Conservation (phyloP, 2,113 vertebrate genomes). For the Pseudorhombus dupliciocellatus region DNA sequence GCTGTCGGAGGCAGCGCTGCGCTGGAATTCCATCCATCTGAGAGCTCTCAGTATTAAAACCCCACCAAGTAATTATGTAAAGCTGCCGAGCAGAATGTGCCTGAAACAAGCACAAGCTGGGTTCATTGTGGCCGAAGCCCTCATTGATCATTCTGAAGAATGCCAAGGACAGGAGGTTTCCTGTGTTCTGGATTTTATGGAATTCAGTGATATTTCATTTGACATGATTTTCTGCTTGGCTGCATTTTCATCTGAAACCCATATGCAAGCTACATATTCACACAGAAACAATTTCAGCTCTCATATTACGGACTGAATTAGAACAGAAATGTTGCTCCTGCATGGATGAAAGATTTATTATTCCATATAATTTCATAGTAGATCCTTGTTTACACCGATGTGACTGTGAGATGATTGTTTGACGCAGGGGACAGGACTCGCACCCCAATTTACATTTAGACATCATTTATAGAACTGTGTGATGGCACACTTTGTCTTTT, state of each 20-base stretch:
- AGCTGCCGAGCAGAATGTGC: background rate
- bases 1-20: background rate
- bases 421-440: slow-evolving; percentile 10
- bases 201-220: slow-evolving; percentile 36
- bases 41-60: slow-evolving; percentile 11
- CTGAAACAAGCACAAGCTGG: background rate
- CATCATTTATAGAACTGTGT: slow-evolving; percentile 20
- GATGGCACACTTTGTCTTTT: slow-evolving; percentile 6
- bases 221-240: slow-evolving; percentile 35
- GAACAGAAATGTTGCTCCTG: slow-evolving; percentile 19
- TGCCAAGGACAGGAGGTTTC: background rate
- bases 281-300: slow-evolving; percentile 15
- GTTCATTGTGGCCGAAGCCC: background rate
- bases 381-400: slow-evolving; percentile 19
- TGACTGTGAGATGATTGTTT: slow-evolving; percentile 25
- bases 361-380: slow-evolving; percentile 11
- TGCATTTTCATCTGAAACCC: slow-evolving; percentile 39
- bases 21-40: background rate
- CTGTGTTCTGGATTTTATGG: slow-evolving; percentile 8
- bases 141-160: background rate
- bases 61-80: slow-evolving; percentile 18
- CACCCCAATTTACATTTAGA: slow-evolving; percentile 49
- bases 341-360: slow-evolving; percentile 30
- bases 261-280: slow-evolving; percentile 29
- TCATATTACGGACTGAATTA: slow-evolving; percentile 24